A percentile compares a stretch with the other conserved stretches of the same genome.
Conservation (phyloP, 2,113 vertebrate species). For the Athene cunicularia region DNA sequence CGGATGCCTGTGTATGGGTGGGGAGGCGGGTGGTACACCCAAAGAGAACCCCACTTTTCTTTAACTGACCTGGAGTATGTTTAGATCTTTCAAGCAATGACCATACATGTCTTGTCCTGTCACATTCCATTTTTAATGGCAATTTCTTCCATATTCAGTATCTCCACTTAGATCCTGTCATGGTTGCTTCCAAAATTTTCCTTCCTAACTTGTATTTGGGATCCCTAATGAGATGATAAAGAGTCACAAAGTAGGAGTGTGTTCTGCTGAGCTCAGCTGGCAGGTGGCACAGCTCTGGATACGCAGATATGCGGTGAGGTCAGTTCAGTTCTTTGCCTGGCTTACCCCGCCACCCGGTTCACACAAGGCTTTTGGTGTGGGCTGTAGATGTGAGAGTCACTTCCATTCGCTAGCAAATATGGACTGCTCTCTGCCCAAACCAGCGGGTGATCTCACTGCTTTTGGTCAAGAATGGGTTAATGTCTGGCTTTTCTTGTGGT, state of each 20-base stretch:
- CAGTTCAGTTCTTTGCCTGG: too few relatives aligned
- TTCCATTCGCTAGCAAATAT: neutral
- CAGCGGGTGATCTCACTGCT: too few relatives aligned
- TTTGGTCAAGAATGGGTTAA: neutral
- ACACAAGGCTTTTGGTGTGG: neutral
- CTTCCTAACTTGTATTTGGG: neutral
- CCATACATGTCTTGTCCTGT: neutral
- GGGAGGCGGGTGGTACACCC: neutral
- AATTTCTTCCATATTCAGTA: neutral
- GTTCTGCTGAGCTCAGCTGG: neutral
- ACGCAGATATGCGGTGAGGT: fast-evolving
- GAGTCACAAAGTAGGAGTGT: neutral
- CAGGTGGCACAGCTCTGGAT: neutral
- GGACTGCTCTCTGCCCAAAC: too few relatives aligned
- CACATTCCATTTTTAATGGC: neutral
- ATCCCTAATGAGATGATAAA: too few relatives aligned
- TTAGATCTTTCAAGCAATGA: neutral
- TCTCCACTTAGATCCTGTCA: neutral
- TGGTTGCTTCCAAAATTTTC: neutral
- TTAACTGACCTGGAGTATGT: neutral
- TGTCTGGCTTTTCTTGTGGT: neutral
- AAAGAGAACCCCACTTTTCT: neutral
- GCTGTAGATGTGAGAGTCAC: neutral
- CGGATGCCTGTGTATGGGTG: neutral
- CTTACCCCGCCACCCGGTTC: neutral